Evolutionary conservation across 2,888 invertebrate species (phyloP).

Genomic region (Heliconius charithonia): DNA sequence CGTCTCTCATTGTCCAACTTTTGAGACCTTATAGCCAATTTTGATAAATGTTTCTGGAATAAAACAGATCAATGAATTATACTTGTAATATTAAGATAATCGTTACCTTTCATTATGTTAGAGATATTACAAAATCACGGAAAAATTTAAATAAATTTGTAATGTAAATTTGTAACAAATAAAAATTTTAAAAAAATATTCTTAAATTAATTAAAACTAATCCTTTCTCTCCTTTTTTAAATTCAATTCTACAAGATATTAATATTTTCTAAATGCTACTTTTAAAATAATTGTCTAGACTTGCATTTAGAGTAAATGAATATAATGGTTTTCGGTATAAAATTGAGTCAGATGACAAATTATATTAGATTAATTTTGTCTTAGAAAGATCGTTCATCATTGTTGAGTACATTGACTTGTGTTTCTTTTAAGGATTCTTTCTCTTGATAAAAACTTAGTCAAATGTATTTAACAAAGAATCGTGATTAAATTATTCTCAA

Average conservation of each 20-base stretch:
- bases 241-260: not conserved
- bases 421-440: conserved; percentile 3
- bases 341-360: not conserved
- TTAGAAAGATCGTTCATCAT: conserved; percentile 25
- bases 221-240: too few relatives aligned
- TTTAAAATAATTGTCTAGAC: not conserved
- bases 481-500: not conserved
- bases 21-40: too few relatives aligned
- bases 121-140: too few relatives aligned
- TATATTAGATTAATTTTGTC: conserved; percentile 1
- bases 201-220: not conserved
- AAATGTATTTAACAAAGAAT: not conserved
- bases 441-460: not conserved
- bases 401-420: conserved; percentile 25
- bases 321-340: not conserved
- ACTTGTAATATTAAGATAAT: too few relatives aligned
- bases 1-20: too few relatives aligned
- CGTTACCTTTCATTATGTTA: too few relatives aligned
- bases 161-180: too few relatives aligned
- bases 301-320: not conserved
- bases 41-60: too few relatives aligned
- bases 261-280: not conserved
- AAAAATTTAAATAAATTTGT: too few relatives aligned
- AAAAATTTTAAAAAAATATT: too few relatives aligned
- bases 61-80: too few relatives aligned